Evolutionary conservation across 2,888 invertebrate species (phyloP).

Genomic region (Zhengitettix transpicula): DNA sequence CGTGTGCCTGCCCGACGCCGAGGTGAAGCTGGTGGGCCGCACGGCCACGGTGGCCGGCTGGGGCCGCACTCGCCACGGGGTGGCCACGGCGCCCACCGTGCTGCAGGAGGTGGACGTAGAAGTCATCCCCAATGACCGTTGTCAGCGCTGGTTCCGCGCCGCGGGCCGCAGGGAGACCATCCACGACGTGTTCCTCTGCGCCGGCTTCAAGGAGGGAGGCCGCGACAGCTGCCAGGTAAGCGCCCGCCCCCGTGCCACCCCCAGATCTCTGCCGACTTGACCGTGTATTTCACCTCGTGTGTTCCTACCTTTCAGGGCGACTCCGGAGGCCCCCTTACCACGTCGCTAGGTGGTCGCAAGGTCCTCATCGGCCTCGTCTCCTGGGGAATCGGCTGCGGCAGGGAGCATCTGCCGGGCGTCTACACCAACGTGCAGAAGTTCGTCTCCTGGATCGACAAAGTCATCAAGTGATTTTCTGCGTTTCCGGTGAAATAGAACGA

Average conservation of each 20-base stretch:
- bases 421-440: constrained; percentile 87
- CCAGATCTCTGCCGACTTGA: too few species aligned
- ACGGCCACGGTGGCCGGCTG: constrained; percentile 86
- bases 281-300: too few species aligned
- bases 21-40: constrained; percentile 63
- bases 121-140: constrained; percentile 74
- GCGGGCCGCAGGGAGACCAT: constrained; percentile 83
- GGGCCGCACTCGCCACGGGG: constrained; percentile 73
- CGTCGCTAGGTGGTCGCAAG: constrained; percentile 67
- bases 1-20: constrained; percentile 68
- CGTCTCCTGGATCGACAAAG: constrained; percentile 80
- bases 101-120: constrained; percentile 38
- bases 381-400: constrained; percentile 83
- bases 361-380: constrained; percentile 78
- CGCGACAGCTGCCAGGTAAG: constrained; percentile 39
- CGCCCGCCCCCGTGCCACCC: too few species aligned
- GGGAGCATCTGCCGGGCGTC: constrained; percentile 78
- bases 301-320: constrained; percentile 27
- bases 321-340: constrained; percentile 78
- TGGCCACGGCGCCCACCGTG: constrained; percentile 62
- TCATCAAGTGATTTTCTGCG: constrained; percentile 29
- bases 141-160: constrained; percentile 83
- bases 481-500: too few species aligned
- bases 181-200: constrained; percentile 82
- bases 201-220: constrained; percentile 78